These are phyloP conservation scores for Drosophila quinaria DNA, from an alignment of 2,888 invertebrate genomes.

Conservation along the genomic window DNA sequence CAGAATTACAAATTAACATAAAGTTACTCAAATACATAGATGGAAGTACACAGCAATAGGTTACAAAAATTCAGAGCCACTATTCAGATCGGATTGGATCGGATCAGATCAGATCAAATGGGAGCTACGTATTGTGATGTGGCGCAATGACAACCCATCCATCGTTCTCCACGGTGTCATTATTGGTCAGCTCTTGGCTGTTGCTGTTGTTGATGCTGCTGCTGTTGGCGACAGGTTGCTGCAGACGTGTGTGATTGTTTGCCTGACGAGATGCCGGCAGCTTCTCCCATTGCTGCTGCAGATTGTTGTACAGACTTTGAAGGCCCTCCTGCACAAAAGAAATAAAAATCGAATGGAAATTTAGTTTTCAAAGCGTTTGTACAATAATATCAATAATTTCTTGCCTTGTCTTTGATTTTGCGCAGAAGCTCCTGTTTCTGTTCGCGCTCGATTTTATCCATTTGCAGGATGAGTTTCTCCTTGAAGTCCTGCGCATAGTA, in stretches of 20 bases:
- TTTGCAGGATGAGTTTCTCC: constrained; percentile 89
- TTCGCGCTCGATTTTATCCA: constrained; percentile 83
- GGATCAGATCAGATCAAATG: neutral
- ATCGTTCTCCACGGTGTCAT: constrained; percentile 77
- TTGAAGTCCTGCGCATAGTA: constrained; percentile 92
- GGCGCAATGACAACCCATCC: constrained; percentile 84
- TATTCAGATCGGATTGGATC: neutral
- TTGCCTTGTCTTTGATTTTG: constrained; percentile 85
- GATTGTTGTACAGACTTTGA: constrained; percentile 82
- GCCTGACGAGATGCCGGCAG: constrained; percentile 69
- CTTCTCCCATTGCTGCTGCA: constrained; percentile 82
- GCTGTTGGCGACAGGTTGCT: constrained; percentile 21
- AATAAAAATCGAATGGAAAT: neutral
- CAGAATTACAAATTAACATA: constrained; percentile 17
- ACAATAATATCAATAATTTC: neutral
- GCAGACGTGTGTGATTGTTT: constrained; percentile 30
- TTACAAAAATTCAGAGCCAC: constrained; percentile 31
- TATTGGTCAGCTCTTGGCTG: constrained; percentile 23
- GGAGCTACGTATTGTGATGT: constrained; percentile 81
- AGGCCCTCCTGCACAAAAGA: constrained; percentile 75
- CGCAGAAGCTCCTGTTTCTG: constrained; percentile 83
- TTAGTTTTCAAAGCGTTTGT: neutral
- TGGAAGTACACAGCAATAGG: constrained; percentile 53
- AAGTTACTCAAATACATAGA: constrained; percentile 21
- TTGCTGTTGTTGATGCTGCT: constrained; percentile 17